phyloP scores from a whole-genome alignment of 92 coral and sea anemone species.

The Meandrina meandrites region DNA sequence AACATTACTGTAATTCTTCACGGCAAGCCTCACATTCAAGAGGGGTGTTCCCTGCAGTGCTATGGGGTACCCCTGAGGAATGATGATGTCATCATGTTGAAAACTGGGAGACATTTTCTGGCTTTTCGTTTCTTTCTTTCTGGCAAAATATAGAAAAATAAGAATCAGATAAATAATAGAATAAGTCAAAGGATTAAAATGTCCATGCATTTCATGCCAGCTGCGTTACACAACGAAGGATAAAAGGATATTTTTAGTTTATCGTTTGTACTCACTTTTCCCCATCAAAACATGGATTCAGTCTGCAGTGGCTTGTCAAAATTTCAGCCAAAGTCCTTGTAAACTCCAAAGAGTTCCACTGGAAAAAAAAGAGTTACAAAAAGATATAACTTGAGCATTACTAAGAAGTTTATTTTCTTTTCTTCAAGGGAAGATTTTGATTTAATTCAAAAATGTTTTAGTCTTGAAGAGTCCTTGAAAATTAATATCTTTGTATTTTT shows the following conservation, averaged over 20 bases:
- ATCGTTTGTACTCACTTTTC: background rate
- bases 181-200: too few species aligned
- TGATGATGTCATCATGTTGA: conserved; percentile 31
- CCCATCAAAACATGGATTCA: conserved; percentile 11
- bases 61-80: conserved; percentile 31
- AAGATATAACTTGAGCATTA: background rate
- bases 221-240: too few species aligned
- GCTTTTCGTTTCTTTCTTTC: background rate
- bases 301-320: conserved; percentile 23
- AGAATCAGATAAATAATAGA: too few species aligned
- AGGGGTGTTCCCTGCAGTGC: background rate
- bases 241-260: too few species aligned
- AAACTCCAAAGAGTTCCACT: conserved; percentile 34
- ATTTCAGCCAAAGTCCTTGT: conserved; percentile 13
- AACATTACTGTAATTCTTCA: conserved; percentile 8
- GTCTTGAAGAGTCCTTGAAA: background rate
- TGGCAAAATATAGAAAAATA: background rate
- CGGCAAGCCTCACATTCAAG: conserved; percentile 22
- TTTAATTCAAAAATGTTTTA: background rate
- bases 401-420: too few species aligned
- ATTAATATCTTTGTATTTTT: too few species aligned
- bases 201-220: background rate
- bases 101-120: conserved; percentile 16
- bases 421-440: background rate
- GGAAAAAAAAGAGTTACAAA: background rate